Evolutionary conservation across 1,140 invertebrate genomes (phyloP), one percentile per base, ranked within the genome.

Genomic region (Bradysia coprophila): DNA sequence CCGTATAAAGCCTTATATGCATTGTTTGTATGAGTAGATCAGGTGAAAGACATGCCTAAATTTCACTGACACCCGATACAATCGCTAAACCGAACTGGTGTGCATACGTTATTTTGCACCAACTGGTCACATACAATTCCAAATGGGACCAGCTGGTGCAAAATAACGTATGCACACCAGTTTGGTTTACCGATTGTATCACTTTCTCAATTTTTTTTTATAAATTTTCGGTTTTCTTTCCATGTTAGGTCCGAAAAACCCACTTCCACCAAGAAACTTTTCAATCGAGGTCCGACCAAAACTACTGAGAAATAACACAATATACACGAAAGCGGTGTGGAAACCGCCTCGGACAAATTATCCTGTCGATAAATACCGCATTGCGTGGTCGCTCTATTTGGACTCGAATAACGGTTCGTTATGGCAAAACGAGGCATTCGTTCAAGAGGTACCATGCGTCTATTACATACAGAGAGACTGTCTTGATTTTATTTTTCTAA

Each of bases 211-310:
- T n/a, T n/a, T n/a, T n/a, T n/a, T n/a, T n/a, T n/a, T n/a, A n/a
- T n/a, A n/a, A n/a, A n/a, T n/a, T n/a, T n/a, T n/a, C n/a, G n/a
- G n/a, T n/a, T n/a, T n/a, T n/a, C n/a, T n/a, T n/a, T n/a, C n/a
- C n/a, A n/a, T n/a, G n/a, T n/a, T 45, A 76, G 78, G 70, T 40
- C 78, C 78, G 1, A 64, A 68, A 40, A 67, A 69, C 15, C 78
- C 79, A 1, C 67, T 68, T 15, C 62, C 70, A 18, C 79, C 79
- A 0, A 66, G 65, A 46, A 76, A 76, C 47, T 55, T 76, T 37
- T 66, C 65, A 28, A 60, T 81, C 24, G 24, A 28, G 11, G 69
- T 64, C 33, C 63, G 68, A 2, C 50, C 61, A n/a, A 64, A 61
- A 4, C 42, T 56, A 33, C 46, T 54, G 1, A 50, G 48, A 6